These are phyloP conservation scores for Ladona fulva DNA, from an alignment of 1,140 invertebrate genomes.

Conservation along the genomic window DNA sequence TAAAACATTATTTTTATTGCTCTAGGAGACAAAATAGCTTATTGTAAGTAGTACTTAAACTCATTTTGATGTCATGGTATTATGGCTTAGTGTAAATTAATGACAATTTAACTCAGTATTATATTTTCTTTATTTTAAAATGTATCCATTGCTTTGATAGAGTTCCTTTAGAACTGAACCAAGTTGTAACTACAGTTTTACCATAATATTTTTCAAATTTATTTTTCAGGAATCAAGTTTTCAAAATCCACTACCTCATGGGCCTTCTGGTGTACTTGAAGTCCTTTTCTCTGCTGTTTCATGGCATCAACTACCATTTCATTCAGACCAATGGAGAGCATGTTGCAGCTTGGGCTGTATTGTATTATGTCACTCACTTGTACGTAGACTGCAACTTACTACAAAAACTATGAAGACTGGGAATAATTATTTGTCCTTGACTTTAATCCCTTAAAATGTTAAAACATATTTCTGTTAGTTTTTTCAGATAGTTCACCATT, in stretches of 20 bases:
- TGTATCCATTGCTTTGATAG: not conserved
- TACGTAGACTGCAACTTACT: constrained; percentile 38
- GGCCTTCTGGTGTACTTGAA: constrained; percentile 87
- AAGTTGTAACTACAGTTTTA: not conserved
- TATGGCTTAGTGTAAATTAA: no score
- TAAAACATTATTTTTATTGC: no score
- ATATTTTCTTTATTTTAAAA: no score
- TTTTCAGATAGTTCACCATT: no score
- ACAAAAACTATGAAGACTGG: no score
- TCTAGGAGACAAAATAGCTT: no score
- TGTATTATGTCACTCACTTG: constrained; percentile 95
- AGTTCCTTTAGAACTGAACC: not conserved
- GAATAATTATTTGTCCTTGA: no score
- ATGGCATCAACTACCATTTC: constrained; percentile 94
- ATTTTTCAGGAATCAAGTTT: constrained; percentile 62
- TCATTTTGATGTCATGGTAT: no score
- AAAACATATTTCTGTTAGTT: constrained; percentile 45
- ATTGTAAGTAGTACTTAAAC: no score
- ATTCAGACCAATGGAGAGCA: constrained; percentile 90
- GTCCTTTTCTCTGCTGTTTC: constrained; percentile 85
- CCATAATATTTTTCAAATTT: constrained; percentile 27
- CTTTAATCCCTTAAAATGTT: constrained; percentile 48
- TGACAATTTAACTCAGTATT: no score
- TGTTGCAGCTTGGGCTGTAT: constrained; percentile 92
- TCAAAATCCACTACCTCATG: constrained; percentile 97